Conservation (phyloP, 2,797 vertebrate species). For the Catamblyrhynchus diadema region DNA sequence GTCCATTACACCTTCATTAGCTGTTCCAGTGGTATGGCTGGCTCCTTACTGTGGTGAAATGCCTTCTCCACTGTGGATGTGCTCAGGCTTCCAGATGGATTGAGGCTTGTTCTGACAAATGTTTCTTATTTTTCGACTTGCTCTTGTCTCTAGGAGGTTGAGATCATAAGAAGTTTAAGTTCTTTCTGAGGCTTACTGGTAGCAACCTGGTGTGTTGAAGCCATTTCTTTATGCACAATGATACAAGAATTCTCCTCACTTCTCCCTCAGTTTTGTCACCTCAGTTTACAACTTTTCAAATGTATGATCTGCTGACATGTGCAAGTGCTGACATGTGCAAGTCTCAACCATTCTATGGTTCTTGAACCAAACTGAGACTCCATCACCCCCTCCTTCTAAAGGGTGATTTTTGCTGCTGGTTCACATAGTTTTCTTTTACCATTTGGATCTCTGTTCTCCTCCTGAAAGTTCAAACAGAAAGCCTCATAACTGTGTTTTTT, state of each 20-base stretch:
- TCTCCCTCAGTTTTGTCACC: not conserved
- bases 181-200: not conserved
- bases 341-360: not conserved
- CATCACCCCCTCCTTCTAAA: not conserved
- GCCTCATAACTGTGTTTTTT: not conserved
- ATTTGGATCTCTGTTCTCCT: not conserved
- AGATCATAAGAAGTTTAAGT: not conserved
- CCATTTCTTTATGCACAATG: not conserved
- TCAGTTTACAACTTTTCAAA: not conserved
- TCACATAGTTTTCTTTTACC: not conserved
- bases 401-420: not conserved
- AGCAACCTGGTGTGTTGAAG: not conserved
- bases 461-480: not conserved
- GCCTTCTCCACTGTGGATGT: not conserved
- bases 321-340: not conserved
- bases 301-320: accelerated
- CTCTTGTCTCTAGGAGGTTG: not conserved
- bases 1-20: not conserved
- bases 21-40: not conserved
- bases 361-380: not conserved
- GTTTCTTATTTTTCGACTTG: not conserved
- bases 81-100: not conserved
- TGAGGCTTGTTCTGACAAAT: not conserved
- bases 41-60: not conserved
- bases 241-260: not conserved